These are phyloP conservation scores for Isurus oxyrinchus DNA, from an alignment of 2,113 vertebrate species.

Conservation along the genomic window DNA sequence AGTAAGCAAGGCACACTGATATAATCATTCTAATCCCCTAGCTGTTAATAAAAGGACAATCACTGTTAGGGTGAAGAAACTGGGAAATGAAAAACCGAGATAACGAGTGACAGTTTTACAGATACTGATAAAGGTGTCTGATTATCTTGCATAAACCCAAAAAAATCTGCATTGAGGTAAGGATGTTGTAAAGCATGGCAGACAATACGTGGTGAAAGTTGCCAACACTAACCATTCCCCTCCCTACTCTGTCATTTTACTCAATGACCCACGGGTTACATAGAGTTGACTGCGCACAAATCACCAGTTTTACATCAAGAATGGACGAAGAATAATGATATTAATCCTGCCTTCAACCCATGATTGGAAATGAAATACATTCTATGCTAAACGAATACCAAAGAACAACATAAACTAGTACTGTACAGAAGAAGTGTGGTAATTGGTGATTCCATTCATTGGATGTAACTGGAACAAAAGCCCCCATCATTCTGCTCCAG, in stretches of 20 bases:
- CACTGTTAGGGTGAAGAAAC: background rate
- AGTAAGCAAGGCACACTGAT: background rate
- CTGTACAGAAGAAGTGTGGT: background rate
- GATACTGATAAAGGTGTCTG: slow-evolving; percentile 9
- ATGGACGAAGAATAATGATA: background rate
- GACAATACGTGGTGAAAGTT: background rate
- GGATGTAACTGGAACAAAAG: background rate
- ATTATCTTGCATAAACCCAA: background rate
- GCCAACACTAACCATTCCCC: background rate
- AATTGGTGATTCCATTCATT: background rate
- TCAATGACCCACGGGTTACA: background rate
- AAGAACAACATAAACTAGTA: background rate
- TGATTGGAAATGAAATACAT: background rate
- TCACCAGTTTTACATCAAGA: background rate
- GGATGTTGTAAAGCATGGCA: background rate
- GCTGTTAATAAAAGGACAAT: slow-evolving; percentile 10
- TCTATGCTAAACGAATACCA: background rate
- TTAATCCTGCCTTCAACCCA: background rate
- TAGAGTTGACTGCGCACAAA: background rate
- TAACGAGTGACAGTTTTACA: slow-evolving; percentile 35
- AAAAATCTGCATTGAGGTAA: background rate
- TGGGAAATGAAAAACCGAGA: slow-evolving; percentile 8
- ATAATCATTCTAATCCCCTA: slow-evolving; percentile 15
- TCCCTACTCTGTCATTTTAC: background rate
- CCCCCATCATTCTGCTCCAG: background rate